phyloP scores from a whole-genome alignment of 1,140 invertebrate genomes.

The Myzus persicae region DNA sequence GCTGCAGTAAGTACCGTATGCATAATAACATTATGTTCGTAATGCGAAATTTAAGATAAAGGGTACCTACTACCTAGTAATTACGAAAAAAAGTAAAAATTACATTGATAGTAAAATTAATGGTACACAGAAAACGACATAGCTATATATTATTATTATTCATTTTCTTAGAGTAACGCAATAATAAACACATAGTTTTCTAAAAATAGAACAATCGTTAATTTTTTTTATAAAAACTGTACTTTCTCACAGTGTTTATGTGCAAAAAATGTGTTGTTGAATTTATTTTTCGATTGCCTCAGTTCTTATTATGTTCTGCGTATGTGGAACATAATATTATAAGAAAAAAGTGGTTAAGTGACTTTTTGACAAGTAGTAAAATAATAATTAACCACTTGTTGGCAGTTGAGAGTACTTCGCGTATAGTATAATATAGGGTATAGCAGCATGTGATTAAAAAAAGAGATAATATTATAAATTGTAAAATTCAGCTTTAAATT shows the following conservation, averaged over 20 bases:
- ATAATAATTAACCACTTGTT: slow-evolving; percentile 12
- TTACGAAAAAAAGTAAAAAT: background rate
- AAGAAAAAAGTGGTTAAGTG: background rate
- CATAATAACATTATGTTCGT: background rate
- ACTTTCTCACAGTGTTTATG: background rate
- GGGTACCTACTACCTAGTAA: too few species aligned
- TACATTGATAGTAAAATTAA: background rate
- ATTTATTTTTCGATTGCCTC: background rate
- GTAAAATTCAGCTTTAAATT: background rate
- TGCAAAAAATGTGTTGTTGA: background rate
- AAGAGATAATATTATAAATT: background rate
- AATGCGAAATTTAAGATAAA: background rate
- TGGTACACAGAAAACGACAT: background rate
- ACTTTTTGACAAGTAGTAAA: background rate
- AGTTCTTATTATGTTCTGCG: background rate
- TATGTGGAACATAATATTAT: background rate
- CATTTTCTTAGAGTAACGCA: background rate
- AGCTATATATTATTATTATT: background rate
- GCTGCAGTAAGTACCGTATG: background rate
- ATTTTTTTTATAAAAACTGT: background rate
- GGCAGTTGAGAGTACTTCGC: background rate
- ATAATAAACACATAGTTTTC: too few species aligned
- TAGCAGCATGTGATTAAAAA: background rate
- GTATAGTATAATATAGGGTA: background rate
- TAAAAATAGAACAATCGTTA: background rate